Base-by-base conservation (phyloP, 64 coral and sea anemone species). In the Acropora yongei region DNA sequence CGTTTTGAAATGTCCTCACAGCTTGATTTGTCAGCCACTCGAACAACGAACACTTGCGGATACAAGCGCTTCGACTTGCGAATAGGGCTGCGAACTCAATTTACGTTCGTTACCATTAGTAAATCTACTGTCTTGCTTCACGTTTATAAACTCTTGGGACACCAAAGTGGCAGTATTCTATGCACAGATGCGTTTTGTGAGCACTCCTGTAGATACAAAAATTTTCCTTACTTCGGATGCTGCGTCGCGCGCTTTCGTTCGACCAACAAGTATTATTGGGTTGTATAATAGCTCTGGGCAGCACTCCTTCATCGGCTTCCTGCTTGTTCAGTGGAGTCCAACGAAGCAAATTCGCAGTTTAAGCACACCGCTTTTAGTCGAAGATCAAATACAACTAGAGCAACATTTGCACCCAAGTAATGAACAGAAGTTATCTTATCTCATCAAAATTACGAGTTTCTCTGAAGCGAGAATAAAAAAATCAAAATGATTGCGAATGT, bases 341-440 rank as follows among this genome's bases (percentile, higher is more conserved):
- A 63, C 60, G 60, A 63, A 63, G 3, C 13, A 13, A 63, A 13
- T 13, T 63, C 10, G 13, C 11, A 63, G 16, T 10, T 30, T 30
- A 30, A 30, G 30, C 30, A 8, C 60, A 63, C 60, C 11, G 60
- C 13, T 63, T 13, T 14, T 55, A 12, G 11, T 13, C 13, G 11
- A 10, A 63, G 60, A 78, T 50, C 47, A 80, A 42, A 80, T 40
- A 30, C 49, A 39, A 3, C 19, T 40, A 80, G n/a, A 39, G 41
- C 5, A 80, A 39, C 49, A 80, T 18, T 83, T 44, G 6, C 6
- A 13, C 20, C 0, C 42, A 66, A 82, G 46, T 18, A 14, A 41
- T 83, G 67, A 83, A 66, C 57, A 39, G 39, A 44, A 66, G 6
- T 66, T 83, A 83, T 83, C 58, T 83, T 83, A 83, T 67, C 57